A percentile compares a stretch with the other conserved stretches of the same genome.
Evolutionary conservation across 2,888 invertebrate species (phyloP).

Genomic region (Branchellion lobata): DNA sequence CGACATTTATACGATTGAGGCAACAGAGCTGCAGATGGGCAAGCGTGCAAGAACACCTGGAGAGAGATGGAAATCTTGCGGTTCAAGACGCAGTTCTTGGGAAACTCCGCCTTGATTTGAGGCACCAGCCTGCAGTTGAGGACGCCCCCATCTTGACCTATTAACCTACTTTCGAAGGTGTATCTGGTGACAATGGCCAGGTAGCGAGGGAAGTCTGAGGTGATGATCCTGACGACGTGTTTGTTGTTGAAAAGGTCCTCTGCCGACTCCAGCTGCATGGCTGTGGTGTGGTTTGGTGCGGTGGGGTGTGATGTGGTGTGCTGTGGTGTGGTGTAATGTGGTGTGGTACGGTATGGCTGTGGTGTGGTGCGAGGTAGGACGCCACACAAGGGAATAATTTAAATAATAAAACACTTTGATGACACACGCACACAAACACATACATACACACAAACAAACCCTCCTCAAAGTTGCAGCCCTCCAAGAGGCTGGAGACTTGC

Average conservation of each 20-base stretch:
- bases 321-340: too few relatives aligned
- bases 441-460: not conserved
- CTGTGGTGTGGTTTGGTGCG: not conserved
- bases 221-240: slow-evolving; percentile 90
- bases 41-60: slow-evolving; percentile 81
- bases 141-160: slow-evolving; percentile 98
- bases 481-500: slow-evolving; percentile 85
- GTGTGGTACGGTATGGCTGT: too few relatives aligned
- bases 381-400: too few relatives aligned
- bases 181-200: slow-evolving; percentile 79
- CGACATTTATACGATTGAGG: too few relatives aligned
- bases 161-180: slow-evolving; percentile 59
- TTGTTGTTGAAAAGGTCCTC: slow-evolving; percentile 78
- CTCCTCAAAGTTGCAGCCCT: slow-evolving; percentile 69
- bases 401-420: too few relatives aligned
- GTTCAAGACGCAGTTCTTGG: slow-evolving; percentile 95
- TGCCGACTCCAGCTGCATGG: slow-evolving; percentile 49
- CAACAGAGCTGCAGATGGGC: too few relatives aligned
- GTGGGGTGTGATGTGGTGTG: too few relatives aligned
- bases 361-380: too few relatives aligned
- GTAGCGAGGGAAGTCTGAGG: slow-evolving; percentile 97
- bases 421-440: too few relatives aligned
- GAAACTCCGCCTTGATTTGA: slow-evolving; percentile 98
- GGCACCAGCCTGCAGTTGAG: slow-evolving; percentile 97
- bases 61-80: slow-evolving; percentile 99